Evolutionary conservation across 2,797 vertebrate species (phyloP).

Genomic region (Ceryle rudis): DNA sequence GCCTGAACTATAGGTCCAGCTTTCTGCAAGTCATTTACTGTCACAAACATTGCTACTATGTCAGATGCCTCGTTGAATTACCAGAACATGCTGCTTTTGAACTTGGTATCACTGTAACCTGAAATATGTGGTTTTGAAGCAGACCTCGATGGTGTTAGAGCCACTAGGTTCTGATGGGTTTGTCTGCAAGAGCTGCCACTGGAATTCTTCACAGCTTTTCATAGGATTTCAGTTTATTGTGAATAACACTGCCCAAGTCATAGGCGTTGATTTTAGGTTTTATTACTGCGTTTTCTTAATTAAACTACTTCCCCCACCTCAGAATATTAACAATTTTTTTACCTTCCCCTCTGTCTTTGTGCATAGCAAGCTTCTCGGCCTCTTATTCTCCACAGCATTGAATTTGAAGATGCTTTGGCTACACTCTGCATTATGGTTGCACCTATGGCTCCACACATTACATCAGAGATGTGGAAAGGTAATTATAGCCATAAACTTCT

Average conservation of each 20-base stretch:
- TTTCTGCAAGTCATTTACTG: not conserved
- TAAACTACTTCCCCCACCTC: not conserved
- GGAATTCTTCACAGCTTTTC: not conserved
- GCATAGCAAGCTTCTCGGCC: constrained; percentile 81
- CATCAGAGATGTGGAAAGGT: constrained; percentile 98
- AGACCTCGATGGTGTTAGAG: not conserved
- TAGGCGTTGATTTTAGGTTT: not conserved
- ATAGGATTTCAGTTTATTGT: not conserved
- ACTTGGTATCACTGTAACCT: not conserved
- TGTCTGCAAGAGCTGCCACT: not conserved
- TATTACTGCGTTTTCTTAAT: not conserved
- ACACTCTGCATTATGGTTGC: constrained; percentile 88
- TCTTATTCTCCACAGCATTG: constrained; percentile 87
- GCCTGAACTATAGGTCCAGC: not conserved
- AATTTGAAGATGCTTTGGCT: constrained; percentile 92
- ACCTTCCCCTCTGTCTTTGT: not conserved
- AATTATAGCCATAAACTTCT: not conserved
- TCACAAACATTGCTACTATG: not conserved
- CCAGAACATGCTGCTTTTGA: too few species aligned
- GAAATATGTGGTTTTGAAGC: not conserved
- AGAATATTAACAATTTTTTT: not conserved
- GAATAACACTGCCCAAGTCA: not conserved
- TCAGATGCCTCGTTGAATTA: not conserved
- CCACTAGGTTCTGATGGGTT: not conserved
- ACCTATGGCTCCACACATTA: constrained; percentile 92